A percentile compares a stretch with the other conserved stretches of the same genome.
phyloP scores from a whole-genome alignment of 1,140 invertebrate species.

The Drosophila neocordata region DNA sequence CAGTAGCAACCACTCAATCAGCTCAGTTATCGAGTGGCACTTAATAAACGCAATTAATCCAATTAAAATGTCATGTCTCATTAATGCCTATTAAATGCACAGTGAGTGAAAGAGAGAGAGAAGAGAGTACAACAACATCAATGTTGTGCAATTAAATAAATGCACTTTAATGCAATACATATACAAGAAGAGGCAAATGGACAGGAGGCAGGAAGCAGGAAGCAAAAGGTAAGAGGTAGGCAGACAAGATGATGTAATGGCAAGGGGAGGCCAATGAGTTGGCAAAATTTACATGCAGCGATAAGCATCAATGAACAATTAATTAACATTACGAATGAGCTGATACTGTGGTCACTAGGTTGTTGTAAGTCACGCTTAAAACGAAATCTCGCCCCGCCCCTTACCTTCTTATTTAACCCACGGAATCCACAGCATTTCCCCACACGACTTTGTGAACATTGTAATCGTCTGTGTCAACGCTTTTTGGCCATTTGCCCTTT shows the following conservation, averaged over 20 bases:
- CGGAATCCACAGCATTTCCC: no score
- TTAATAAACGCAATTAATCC: slow-evolving; percentile 80
- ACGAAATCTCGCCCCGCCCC: background rate
- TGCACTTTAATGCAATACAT: slow-evolving; percentile 67
- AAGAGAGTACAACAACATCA: slow-evolving; percentile 27
- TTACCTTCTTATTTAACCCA: no score
- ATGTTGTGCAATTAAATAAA: slow-evolving; percentile 78
- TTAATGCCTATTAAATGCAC: slow-evolving; percentile 69
- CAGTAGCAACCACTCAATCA: slow-evolving; percentile 11
- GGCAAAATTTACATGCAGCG: slow-evolving; percentile 59
- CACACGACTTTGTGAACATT: slow-evolving; percentile 62
- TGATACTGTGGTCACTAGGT: slow-evolving; percentile 12
- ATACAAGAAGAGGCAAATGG: slow-evolving; percentile 24
- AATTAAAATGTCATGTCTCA: slow-evolving; percentile 80
- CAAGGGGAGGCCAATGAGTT: slow-evolving; percentile 20
- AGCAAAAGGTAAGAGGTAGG: background rate
- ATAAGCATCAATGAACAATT: slow-evolving; percentile 74
- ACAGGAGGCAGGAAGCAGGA: slow-evolving; percentile 30
- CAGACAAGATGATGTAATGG: background rate
- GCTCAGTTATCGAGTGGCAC: slow-evolving; percentile 33
- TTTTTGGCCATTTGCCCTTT: slow-evolving; percentile 36
- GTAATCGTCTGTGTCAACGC: slow-evolving; percentile 71
- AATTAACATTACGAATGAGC: slow-evolving; percentile 55
- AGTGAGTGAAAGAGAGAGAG: background rate
- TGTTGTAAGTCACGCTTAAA: slow-evolving; percentile 24